Conservation (phyloP, 92 coral and sea anemone species). For the Heliopora coerulea region DNA sequence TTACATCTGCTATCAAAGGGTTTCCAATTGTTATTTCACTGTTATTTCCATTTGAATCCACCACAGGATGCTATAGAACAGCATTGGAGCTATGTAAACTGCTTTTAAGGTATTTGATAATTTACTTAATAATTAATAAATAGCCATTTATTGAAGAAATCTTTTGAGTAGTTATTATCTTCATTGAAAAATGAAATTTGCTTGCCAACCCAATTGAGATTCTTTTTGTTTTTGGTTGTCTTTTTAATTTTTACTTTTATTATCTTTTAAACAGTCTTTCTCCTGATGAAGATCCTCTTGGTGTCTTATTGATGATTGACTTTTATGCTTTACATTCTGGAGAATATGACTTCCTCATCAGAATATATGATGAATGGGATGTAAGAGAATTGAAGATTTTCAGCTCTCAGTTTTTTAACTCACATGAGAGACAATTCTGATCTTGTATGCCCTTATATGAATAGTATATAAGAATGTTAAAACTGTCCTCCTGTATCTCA, state of each 20-base stretch:
- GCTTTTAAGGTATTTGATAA: conserved; percentile 57
- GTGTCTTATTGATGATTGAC: conserved; percentile 91
- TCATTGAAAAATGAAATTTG: background rate
- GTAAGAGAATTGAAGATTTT: conserved; percentile 37
- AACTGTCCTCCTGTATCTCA: too few relatives aligned
- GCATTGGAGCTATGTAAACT: conserved; percentile 89
- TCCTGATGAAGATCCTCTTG: conserved; percentile 94
- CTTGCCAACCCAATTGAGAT: background rate
- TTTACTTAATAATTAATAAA: background rate
- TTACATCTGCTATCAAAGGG: background rate
- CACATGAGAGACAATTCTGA: background rate
- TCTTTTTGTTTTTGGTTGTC: background rate
- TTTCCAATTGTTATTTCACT: background rate
- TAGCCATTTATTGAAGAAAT: background rate
- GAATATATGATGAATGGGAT: conserved; percentile 96
- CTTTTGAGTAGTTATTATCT: background rate
- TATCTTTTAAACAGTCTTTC: conserved; percentile 61
- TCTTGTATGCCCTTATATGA: too few relatives aligned
- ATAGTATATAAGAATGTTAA: too few relatives aligned
- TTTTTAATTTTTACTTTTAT: background rate
- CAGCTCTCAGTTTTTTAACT: background rate
- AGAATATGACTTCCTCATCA: conserved; percentile 74
- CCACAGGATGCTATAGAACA: conserved; percentile 91
- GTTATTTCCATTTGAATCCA: background rate
- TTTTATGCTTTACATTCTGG: conserved; percentile 88